phyloP scores from a whole-genome alignment of 2,113 vertebrate species.

The Scomber japonicus region DNA sequence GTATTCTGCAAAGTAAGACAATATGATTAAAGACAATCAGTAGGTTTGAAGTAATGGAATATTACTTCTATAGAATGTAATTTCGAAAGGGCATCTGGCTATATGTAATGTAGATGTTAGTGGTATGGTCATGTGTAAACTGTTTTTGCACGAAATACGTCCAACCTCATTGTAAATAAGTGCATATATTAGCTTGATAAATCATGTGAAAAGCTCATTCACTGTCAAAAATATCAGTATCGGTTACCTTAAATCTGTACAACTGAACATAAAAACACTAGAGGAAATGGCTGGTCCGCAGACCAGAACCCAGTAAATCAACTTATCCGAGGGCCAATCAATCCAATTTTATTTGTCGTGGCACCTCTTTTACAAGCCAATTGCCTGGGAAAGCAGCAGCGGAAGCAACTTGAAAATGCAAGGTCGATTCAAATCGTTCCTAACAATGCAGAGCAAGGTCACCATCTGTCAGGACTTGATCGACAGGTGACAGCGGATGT shows the following conservation, averaged over 20 bases:
- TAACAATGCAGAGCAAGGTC: conserved; percentile 79
- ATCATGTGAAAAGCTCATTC: conserved; percentile 17
- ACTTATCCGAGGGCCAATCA: conserved; percentile 64
- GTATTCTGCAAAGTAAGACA: conserved; percentile 33
- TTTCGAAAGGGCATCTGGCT: neutral
- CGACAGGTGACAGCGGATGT: conserved; percentile 81
- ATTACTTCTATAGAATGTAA: neutral
- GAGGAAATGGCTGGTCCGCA: neutral
- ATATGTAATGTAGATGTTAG: neutral
- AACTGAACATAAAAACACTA: conserved; percentile 7
- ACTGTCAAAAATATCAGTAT: conserved; percentile 10
- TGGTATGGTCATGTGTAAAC: neutral
- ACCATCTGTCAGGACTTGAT: conserved; percentile 74
- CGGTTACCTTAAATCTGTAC: conserved; percentile 8
- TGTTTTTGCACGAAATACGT: neutral
- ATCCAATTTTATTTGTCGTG: conserved; percentile 72
- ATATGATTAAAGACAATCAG: neutral
- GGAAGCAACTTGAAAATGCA: conserved; percentile 72
- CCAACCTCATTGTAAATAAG: neutral
- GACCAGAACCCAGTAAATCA: conserved; percentile 66
- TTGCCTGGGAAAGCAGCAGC: conserved; percentile 59
- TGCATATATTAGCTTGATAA: neutral
- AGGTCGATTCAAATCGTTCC: conserved; percentile 73
- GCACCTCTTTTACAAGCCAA: conserved; percentile 66
- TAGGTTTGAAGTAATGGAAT: neutral